Percentiles rank a stretch among this genome's conserved stretches.
phyloP scores from a whole-genome alignment of 1,140 invertebrate species.

The Monochamus saltuarius region DNA sequence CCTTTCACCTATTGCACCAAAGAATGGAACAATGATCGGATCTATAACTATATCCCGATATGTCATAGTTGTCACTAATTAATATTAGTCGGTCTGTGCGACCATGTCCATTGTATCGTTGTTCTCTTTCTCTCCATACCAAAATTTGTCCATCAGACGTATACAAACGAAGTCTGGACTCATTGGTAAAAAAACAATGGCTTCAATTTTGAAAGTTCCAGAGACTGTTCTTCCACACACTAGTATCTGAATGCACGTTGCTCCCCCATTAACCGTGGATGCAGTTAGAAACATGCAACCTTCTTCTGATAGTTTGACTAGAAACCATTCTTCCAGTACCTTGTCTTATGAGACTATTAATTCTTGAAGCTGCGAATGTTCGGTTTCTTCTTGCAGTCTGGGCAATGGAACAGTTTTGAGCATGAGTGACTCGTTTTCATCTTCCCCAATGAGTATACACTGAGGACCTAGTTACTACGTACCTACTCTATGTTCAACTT shows the following conservation, averaged over 20 bases:
- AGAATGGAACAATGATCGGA: too few species aligned
- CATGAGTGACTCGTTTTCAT: neutral
- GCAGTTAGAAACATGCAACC: too few species aligned
- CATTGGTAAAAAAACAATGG: neutral
- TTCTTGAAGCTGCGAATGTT: too few species aligned
- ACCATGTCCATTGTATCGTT: neutral
- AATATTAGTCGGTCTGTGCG: too few species aligned
- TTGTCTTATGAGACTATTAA: neutral
- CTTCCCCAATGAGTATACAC: neutral
- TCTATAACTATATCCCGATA: too few species aligned
- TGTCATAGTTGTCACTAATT: too few species aligned
- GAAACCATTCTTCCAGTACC: neutral
- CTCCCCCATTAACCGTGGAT: too few species aligned
- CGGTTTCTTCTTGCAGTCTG: neutral
- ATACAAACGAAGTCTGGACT: neutral
- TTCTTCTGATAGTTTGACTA: too few species aligned
- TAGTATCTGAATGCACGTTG: neutral
- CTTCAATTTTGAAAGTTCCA: neutral
- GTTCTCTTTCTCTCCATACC: slow-evolving; percentile 1
- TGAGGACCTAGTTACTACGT: neutral
- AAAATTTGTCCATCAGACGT: neutral
- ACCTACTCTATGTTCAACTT: neutral
- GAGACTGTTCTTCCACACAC: neutral
- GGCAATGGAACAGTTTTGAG: neutral
- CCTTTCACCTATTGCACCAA: too few species aligned